phyloP scores from a whole-genome alignment of 2,888 invertebrate species.

The Eledona agricola region DNA sequence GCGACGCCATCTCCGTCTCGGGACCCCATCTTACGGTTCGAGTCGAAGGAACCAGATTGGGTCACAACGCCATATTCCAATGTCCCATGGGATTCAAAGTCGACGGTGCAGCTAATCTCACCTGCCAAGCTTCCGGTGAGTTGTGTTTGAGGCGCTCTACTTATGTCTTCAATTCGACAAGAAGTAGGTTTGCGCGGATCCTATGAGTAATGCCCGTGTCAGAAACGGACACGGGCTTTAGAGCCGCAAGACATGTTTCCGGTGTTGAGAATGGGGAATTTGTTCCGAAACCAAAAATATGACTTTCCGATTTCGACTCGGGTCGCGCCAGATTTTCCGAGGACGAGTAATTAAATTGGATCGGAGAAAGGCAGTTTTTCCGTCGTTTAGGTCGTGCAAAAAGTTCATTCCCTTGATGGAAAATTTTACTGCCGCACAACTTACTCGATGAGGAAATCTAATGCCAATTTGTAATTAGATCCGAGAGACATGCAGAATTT shows the following conservation, averaged over 20 bases:
- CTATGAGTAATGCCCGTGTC: slow-evolving; percentile 21
- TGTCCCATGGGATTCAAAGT: slow-evolving; percentile 84
- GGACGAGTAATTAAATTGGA: too few relatives aligned
- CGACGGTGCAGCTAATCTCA: slow-evolving; percentile 79
- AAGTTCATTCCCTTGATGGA: too few relatives aligned
- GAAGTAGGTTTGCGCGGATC: slow-evolving; percentile 13
- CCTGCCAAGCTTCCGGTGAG: slow-evolving; percentile 82
- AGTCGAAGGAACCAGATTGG: slow-evolving; percentile 80
- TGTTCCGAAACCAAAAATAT: slow-evolving; percentile 3
- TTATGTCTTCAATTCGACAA: slow-evolving; percentile 27
- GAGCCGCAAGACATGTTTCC: not conserved
- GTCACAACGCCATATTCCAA: slow-evolving; percentile 78
- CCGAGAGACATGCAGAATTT: too few relatives aligned
- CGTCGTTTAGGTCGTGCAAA: too few relatives aligned
- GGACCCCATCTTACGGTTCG: slow-evolving; percentile 73
- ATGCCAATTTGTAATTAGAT: too few relatives aligned
- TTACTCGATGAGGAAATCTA: too few relatives aligned
- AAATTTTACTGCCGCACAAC: too few relatives aligned
- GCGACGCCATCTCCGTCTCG: slow-evolving; percentile 70
- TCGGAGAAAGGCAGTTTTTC: too few relatives aligned
- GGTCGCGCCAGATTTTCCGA: too few relatives aligned
- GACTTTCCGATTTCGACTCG: too few relatives aligned
- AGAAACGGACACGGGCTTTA: slow-evolving; percentile 9
- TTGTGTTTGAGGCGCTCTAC: slow-evolving; percentile 29
- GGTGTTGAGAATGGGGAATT: not conserved